These are phyloP conservation scores for Himalopsyche phryganea DNA, from an alignment of 1,140 invertebrate genomes.

Conservation along the genomic window DNA sequence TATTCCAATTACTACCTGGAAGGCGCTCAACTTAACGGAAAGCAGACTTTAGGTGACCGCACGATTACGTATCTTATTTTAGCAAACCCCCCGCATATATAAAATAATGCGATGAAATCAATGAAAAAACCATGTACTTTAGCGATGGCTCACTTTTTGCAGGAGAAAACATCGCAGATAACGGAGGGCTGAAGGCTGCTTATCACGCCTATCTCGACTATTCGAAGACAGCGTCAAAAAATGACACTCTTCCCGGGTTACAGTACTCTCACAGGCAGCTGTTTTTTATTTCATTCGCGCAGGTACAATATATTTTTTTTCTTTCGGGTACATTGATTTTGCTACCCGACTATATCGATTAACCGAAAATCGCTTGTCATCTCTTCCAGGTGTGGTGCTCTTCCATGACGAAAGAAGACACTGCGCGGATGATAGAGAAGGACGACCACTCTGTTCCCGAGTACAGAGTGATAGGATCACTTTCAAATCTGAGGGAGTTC, in stretches of 20 bases:
- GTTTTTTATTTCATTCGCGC: slow-evolving; percentile 90
- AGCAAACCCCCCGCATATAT: no score
- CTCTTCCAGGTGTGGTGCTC: slow-evolving; percentile 83
- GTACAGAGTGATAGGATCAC: slow-evolving; percentile 82
- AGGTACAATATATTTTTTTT: slow-evolving; percentile 55
- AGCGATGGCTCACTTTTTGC: no score
- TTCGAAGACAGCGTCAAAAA: slow-evolving; percentile 43
- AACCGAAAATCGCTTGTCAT: no score
- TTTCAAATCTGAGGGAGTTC: slow-evolving; percentile 88
- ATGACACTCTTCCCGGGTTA: slow-evolving; percentile 70
- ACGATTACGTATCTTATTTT: slow-evolving; percentile 1
- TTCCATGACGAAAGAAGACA: slow-evolving; percentile 72
- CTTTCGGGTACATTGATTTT: not conserved
- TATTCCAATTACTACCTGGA: slow-evolving; percentile 73
- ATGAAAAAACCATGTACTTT: no score
- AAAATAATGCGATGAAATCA: no score
- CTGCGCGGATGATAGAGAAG: slow-evolving; percentile 77
- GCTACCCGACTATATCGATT: not conserved
- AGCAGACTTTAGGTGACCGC: slow-evolving; percentile 64
- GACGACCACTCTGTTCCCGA: slow-evolving; percentile 78
- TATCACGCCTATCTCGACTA: slow-evolving; percentile 81
- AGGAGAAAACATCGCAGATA: slow-evolving; percentile 93
- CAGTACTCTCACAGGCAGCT: slow-evolving; percentile 82
- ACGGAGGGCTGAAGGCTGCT: slow-evolving; percentile 87
- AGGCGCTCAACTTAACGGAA: slow-evolving; percentile 68